Percentiles rank a stretch among this genome's conserved stretches.
Conservation (phyloP, 2,113 vertebrate genomes). For the Periophthalmus modestus region DNA sequence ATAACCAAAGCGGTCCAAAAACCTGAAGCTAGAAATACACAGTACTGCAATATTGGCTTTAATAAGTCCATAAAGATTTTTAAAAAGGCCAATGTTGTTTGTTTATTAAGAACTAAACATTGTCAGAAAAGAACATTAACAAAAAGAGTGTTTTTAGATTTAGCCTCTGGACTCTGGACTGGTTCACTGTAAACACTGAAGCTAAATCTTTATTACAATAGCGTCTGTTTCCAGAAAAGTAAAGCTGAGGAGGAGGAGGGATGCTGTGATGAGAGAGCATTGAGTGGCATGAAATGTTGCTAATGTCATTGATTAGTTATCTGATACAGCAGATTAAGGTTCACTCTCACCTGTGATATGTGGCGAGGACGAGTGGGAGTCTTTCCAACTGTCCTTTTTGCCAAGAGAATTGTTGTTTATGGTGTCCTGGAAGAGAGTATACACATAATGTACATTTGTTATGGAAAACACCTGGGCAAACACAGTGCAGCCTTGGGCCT, state of each 20-base stretch:
- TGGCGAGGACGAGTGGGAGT: conserved; percentile 89
- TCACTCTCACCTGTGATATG: conserved; percentile 85
- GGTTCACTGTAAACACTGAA: neutral
- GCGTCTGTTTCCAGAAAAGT: neutral
- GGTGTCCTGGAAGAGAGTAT: conserved; percentile 82
- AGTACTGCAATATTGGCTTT: neutral
- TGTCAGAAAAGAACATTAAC: no score
- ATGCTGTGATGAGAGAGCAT: neutral
- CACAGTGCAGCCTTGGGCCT: no score
- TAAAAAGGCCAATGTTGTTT: neutral
- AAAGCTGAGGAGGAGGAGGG: neutral
- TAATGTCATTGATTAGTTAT: neutral
- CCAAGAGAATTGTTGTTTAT: conserved; percentile 98
- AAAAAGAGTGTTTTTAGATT: no score
- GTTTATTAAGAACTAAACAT: neutral
- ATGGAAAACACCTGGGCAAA: neutral
- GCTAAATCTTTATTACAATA: neutral
- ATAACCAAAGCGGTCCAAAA: neutral
- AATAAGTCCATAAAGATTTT: neutral
- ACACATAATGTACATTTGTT: conserved; percentile 15
- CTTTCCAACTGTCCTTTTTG: conserved; percentile 97
- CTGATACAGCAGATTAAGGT: neutral
- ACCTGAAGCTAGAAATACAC: neutral
- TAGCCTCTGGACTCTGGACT: no score
- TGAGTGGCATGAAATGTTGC: neutral